Percentiles rank a stretch among this genome's conserved stretches.
Conservation (phyloP, 2,888 invertebrate species). For the Timandra comae region DNA sequence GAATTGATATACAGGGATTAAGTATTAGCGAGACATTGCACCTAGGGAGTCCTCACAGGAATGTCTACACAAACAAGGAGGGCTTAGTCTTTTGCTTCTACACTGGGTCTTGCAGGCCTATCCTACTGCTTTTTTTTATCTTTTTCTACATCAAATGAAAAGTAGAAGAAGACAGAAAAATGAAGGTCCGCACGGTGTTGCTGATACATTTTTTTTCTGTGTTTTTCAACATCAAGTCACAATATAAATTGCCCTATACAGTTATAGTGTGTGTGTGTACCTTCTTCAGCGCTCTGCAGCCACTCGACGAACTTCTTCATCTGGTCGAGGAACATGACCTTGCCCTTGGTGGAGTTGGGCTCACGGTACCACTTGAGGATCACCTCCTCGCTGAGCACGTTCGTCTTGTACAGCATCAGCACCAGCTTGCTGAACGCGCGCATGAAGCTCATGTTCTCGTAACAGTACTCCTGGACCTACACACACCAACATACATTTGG, state of each 20-base stretch:
- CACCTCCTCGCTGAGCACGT: slow-evolving; percentile 95
- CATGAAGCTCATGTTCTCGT: slow-evolving; percentile 99
- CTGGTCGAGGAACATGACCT: slow-evolving; percentile 98
- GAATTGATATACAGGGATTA: no score
- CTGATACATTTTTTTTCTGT: no score
- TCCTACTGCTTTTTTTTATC: no score
- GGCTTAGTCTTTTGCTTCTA: no score
- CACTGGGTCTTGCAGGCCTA: no score
- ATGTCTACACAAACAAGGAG: no score
- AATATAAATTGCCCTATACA: background rate
- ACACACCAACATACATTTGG: no score
- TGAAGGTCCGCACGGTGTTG: slow-evolving; percentile 6
- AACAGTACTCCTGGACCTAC: slow-evolving; percentile 97
- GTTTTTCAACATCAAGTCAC: no score
- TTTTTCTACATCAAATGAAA: no score
- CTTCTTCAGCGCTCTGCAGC: slow-evolving; percentile 97
- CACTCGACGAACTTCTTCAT: slow-evolving; percentile 99
- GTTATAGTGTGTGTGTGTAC: slow-evolving; percentile 35
- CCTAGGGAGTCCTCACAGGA: no score
- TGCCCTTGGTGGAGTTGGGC: slow-evolving; percentile 93
- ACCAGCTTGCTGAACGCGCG: slow-evolving; percentile 98
- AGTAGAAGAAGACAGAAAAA: no score
- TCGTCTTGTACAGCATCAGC: slow-evolving; percentile 96
- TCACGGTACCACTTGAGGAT: slow-evolving; percentile 98
- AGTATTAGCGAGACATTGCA: no score